A percentile compares a stretch with the other conserved stretches of the same genome.
These are phyloP conservation scores for Nematostella vectensis DNA, from an alignment of 92 coral and sea anemone species.

Conservation along the genomic window DNA sequence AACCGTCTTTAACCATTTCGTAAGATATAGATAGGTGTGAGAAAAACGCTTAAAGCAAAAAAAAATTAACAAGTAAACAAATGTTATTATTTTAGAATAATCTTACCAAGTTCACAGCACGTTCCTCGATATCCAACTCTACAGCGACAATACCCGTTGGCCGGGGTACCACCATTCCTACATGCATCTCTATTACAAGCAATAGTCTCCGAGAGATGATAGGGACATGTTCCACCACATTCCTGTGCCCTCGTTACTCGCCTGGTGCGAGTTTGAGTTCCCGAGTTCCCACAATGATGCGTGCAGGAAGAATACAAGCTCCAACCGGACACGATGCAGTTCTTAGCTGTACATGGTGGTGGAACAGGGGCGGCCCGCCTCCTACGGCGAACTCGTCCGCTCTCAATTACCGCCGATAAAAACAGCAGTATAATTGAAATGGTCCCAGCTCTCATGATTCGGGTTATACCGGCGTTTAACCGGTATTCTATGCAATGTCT, in stretches of 20 bases:
- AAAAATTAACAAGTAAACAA: no score
- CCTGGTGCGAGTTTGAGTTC: constrained; percentile 18
- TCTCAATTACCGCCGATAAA: neutral
- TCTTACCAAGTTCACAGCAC: constrained; percentile 49
- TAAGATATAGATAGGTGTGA: no score
- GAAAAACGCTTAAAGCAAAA: no score
- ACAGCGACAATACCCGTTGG: constrained; percentile 53
- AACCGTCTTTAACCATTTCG: no score
- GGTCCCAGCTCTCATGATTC: no score
- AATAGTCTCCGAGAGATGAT: constrained; percentile 27
- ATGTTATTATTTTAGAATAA: no score
- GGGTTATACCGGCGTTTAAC: no score
- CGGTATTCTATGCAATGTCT: no score
- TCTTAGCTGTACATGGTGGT: no score
- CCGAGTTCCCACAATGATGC: constrained; percentile 41
- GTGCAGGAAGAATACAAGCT: constrained; percentile 30
- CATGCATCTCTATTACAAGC: constrained; percentile 71
- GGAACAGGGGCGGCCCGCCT: constrained; percentile 23
- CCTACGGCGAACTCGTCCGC: constrained; percentile 18
- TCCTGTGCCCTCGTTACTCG: neutral
- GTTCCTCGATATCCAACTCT: constrained; percentile 38
- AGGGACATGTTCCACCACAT: constrained; percentile 53
- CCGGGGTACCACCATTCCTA: constrained; percentile 62
- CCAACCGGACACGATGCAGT: constrained; percentile 25
- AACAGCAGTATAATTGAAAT: neutral